These are phyloP conservation scores for Bungarus multicinctus DNA, from an alignment of 2,113 vertebrate species.

Conservation along the genomic window DNA sequence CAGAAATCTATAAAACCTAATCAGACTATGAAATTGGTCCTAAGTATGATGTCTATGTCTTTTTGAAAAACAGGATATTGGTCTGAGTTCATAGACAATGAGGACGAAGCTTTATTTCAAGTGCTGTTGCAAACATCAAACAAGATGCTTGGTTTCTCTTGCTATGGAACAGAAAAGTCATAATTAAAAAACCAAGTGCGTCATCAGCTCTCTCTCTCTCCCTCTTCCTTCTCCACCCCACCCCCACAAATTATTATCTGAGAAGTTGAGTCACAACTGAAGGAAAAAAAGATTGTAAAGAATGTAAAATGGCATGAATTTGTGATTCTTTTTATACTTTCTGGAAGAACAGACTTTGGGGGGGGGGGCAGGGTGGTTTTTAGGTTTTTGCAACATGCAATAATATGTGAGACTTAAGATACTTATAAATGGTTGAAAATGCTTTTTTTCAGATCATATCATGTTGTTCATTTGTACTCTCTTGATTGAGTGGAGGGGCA, in stretches of 20 bases:
- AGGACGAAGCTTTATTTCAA: not conserved
- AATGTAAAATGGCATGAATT: not conserved
- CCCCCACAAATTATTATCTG: not conserved
- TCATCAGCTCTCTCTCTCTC: not conserved
- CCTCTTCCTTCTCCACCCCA: too few relatives aligned
- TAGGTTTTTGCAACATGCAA: not conserved
- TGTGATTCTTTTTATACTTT: not conserved
- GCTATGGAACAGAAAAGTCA: not conserved
- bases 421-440: not conserved
- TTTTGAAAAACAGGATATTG: not conserved
- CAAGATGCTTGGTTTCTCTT: not conserved
- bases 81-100: not conserved
- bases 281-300: not conserved
- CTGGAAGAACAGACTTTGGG: not conserved
- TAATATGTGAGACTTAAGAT: not conserved
- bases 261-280: not conserved
- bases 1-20: not conserved
- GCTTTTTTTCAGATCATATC: not conserved
- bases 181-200: not conserved
- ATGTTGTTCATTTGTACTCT: not conserved
- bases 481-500: not conserved
- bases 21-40: not conserved
- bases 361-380: not conserved
- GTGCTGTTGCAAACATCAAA: not conserved
- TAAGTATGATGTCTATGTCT: not conserved